phyloP scores from a whole-genome alignment of 2,888 invertebrate genomes.

The Epinotia nisella region DNA sequence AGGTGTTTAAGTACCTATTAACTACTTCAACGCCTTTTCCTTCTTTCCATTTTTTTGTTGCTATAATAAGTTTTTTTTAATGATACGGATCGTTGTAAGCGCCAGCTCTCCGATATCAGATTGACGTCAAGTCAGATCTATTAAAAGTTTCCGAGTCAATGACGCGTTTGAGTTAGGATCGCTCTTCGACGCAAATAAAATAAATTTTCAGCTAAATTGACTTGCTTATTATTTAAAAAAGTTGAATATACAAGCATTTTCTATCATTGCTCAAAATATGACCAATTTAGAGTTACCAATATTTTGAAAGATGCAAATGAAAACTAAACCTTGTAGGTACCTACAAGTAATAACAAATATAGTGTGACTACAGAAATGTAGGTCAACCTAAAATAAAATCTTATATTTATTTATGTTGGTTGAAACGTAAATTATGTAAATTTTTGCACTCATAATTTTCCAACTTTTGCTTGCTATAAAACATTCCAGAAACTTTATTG shows the following conservation, averaged over 20 bases:
- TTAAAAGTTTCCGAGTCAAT: constrained; percentile 74
- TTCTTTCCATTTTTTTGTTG: not conserved
- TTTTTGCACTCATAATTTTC: not conserved
- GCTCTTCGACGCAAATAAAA: constrained; percentile 25
- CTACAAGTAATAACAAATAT: not conserved
- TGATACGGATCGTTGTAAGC: constrained; percentile 24
- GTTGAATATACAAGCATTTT: not conserved
- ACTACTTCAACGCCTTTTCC: not conserved
- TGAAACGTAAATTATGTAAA: not conserved
- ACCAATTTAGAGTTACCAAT: not conserved
- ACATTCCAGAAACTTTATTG: constrained; percentile 14
- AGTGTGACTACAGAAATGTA: not conserved
- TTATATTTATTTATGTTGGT: not conserved
- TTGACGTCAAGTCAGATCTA: constrained; percentile 61
- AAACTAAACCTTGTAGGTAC: too few species aligned
- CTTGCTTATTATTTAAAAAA: not conserved
- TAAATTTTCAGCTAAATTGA: constrained; percentile 13
- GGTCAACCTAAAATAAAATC: not conserved
- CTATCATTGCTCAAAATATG: not conserved
- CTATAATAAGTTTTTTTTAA: not conserved
- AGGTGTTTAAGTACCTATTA: not conserved
- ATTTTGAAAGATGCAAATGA: not conserved
- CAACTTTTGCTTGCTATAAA: constrained; percentile 15
- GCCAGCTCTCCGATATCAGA: constrained; percentile 51
- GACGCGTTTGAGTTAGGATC: constrained; percentile 50